Base-by-base conservation (phyloP, 1,140 invertebrate genomes). In the Ceratina australensis region DNA sequence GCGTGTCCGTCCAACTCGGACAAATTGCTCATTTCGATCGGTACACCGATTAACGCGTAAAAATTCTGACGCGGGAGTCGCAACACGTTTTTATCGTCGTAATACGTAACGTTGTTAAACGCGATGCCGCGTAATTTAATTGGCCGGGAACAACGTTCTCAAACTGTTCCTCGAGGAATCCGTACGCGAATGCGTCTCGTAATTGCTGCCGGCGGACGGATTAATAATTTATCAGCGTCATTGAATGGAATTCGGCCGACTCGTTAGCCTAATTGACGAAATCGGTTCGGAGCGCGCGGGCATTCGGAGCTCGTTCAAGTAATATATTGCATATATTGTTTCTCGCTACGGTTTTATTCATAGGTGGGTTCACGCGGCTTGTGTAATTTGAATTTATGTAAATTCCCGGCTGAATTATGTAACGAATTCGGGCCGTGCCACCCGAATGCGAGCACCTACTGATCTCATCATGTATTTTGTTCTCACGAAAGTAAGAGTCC, bases 331-430 rank as follows among this genome's bases (percentile, higher is more conserved):
- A 47, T 61, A 71, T 68, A 80, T 80, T 83, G 75, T 69, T 28
- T 72, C 68, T 54, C 81, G 60, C 66, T 1, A 61, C 64, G 66
- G 77, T 80, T 84, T 84, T 67, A 79, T 72, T 57, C 54, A 71
- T 50, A 50, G 67, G 50, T 47, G 50, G 26, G 24, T 22, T 52
- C 64, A 52, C 56, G 56, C 64, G 54, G 50, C 33, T 22, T 72
- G 66, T 82, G 81, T 57, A 76, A 85, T 85, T 78, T 72, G 84
- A 84, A 84, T 83, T 84, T 81, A 84, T 84, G 83, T 66, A 77
- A 74, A 83, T 80, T 59, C 22, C 3, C 22, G 33, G 52, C 20
- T 49, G 72, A 57, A 75, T 66, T 67, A 67, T 75, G 52, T 65
- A 66, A 74, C 72, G 50, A 66, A 65, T 74, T 65, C 28, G 16